Evolutionary conservation across 2,113 vertebrate species (phyloP).

Genomic region (Noturus placidus): DNA sequence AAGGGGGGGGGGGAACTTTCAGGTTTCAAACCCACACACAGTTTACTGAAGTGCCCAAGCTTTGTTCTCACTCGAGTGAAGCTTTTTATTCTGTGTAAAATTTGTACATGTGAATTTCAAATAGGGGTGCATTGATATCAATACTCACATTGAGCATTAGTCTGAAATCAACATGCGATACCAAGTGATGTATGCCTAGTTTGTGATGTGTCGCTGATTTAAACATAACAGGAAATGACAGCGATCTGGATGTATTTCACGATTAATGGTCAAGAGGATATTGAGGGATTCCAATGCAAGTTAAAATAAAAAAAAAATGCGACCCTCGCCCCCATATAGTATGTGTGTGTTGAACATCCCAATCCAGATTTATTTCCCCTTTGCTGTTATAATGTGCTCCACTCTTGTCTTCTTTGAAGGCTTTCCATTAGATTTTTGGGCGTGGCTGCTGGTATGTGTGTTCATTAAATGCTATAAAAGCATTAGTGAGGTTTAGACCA

Average conservation of each 20-base stretch:
- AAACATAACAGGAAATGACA: background rate
- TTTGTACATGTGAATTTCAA: background rate
- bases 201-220: background rate
- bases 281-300: too few species aligned
- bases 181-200: background rate
- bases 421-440: background rate
- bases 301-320: too few species aligned
- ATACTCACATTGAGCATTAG: background rate
- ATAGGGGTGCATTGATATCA: background rate
- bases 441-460: background rate
- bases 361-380: background rate
- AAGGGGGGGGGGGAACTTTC: background rate
- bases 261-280: too few species aligned
- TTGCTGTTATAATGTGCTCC: background rate
- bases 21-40: background rate
- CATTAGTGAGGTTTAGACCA: too few species aligned
- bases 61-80: background rate
- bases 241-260: too few species aligned
- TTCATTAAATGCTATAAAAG: background rate
- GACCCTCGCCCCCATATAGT: too few species aligned
- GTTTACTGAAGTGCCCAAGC: background rate
- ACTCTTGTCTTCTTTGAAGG: background rate
- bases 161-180: background rate
- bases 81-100: background rate
- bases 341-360: background rate